Evolutionary conservation across 2,113 vertebrate genomes (phyloP).

Genomic region (Albula glossodonta): DNA sequence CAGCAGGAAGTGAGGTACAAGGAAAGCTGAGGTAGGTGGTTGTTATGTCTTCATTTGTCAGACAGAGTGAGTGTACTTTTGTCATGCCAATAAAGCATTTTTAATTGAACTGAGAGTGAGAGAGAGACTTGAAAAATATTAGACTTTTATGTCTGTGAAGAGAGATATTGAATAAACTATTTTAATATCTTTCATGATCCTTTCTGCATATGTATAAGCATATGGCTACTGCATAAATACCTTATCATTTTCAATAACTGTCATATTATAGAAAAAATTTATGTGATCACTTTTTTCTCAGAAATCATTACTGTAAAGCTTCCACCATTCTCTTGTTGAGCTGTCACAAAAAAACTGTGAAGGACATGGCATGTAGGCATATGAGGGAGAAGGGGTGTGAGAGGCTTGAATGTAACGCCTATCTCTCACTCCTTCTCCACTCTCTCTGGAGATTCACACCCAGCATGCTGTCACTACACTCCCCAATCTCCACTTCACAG

Average conservation of each 20-base stretch:
- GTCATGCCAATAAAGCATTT: too few relatives aligned
- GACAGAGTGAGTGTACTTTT: background rate
- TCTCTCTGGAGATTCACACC: background rate
- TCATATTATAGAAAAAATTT: too few relatives aligned
- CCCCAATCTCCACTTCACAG: slow-evolving; percentile 21
- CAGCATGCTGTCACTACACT: background rate
- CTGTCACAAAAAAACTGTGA: background rate
- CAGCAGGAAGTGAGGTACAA: slow-evolving; percentile 57
- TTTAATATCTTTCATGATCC: too few relatives aligned
- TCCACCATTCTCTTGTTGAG: background rate
- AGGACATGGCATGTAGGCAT: background rate
- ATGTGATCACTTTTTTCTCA: too few relatives aligned
- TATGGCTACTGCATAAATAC: too few relatives aligned
- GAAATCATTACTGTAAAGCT: too few relatives aligned
- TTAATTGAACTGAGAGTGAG: slow-evolving; percentile 26
- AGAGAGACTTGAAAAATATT: slow-evolving; percentile 33
- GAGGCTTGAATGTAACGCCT: background rate
- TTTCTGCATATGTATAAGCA: too few relatives aligned
- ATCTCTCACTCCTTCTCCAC: background rate
- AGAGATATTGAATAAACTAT: too few relatives aligned
- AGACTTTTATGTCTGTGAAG: too few relatives aligned
- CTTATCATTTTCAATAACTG: too few relatives aligned
- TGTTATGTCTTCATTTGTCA: background rate
- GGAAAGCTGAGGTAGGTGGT: slow-evolving; percentile 18
- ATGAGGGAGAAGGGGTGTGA: background rate